Evolutionary conservation across 2,797 vertebrate species (phyloP), one percentile per base, ranked within the genome.

Genomic region (Steatocranus sp.): DNA sequence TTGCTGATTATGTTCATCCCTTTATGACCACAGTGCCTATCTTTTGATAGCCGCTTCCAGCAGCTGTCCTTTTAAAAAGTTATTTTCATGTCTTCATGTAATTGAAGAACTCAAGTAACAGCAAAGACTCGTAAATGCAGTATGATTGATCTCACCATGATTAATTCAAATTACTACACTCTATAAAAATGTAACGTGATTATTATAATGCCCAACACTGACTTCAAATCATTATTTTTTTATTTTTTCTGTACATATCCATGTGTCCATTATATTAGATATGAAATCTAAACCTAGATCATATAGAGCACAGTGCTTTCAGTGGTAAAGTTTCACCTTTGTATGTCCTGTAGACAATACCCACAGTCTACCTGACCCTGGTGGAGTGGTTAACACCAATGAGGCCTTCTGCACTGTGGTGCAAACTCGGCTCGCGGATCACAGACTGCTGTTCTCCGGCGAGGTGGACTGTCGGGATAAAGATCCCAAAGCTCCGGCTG

Each of bases 361-460:
- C 30, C 80, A 92, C 46, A 90, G 92, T 61, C 74, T 50, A 38
- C 97, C 97, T 1, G 95, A 98, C 81, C 90, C 96, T 2, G 90
- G 94, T 0, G 97, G 97, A 9, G 96, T 97, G 14, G 97, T 99
- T 6, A 98, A 99, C 95, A 98, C 98, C 18, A 98, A 98, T 0
- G 97, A 97, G 88, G 98, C 96, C 36, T 99, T 97, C 94, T 99
- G 98, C 94, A 97, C 97, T 0, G 98, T 99, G 90, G 96, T 98
- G 48, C 96, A 97, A 76, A 97, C 97, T 11, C 97, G 97, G 11
- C 95, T 99, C 8, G 94, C 95, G 2, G 95, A 91, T 66, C 97
- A 98, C 85, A 96, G 93, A 56, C 96, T 99, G 12, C 95, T 99
- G 49, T 97, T 99, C 85, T 97, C 98, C 0, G 98, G 97, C 1